Evolutionary conservation across 2,888 invertebrate species (phyloP).

Genomic region (Tetragonula carbonaria): DNA sequence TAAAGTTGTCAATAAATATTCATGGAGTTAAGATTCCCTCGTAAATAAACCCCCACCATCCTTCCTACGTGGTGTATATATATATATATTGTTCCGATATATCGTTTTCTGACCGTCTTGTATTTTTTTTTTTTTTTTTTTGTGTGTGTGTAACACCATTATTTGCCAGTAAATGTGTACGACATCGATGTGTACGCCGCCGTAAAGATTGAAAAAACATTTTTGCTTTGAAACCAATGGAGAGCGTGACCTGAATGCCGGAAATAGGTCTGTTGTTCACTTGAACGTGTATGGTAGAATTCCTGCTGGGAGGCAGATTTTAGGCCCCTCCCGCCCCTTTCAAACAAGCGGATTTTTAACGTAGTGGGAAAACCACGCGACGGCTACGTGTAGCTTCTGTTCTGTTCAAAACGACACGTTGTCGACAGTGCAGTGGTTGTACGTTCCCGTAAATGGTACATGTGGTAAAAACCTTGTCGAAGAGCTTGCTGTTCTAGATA

Average conservation of each 20-base stretch:
- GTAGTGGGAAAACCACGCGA: constrained; percentile 36
- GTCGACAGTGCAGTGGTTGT: constrained; percentile 27
- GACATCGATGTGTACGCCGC: background rate
- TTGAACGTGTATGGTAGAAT: constrained; percentile 25
- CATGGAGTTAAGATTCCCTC: too few relatives aligned
- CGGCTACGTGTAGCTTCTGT: constrained; percentile 20
- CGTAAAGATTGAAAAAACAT: constrained; percentile 17
- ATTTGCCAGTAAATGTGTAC: background rate
- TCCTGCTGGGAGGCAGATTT: constrained; percentile 25
- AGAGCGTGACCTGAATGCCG: constrained; percentile 25
- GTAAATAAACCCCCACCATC: too few relatives aligned
- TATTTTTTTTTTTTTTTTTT: background rate
- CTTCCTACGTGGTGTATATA: too few relatives aligned
- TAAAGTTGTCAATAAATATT: too few relatives aligned
- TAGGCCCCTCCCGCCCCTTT: constrained; percentile 13
- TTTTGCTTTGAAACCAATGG: constrained; percentile 26
- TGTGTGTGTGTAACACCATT: background rate
- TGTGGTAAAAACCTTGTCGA: constrained; percentile 33
- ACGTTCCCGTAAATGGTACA: constrained; percentile 21
- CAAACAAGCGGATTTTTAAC: constrained; percentile 36
- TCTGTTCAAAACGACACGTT: constrained; percentile 26
- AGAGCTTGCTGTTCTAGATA: constrained; percentile 6
- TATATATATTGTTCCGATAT: too few relatives aligned
- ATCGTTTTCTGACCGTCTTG: background rate
- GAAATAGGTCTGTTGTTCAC: constrained; percentile 38